A percentile compares a stretch with the other conserved stretches of the same genome.
Evolutionary conservation across 1,140 invertebrate species (phyloP).

Genomic region (Diabrotica virgifera): DNA sequence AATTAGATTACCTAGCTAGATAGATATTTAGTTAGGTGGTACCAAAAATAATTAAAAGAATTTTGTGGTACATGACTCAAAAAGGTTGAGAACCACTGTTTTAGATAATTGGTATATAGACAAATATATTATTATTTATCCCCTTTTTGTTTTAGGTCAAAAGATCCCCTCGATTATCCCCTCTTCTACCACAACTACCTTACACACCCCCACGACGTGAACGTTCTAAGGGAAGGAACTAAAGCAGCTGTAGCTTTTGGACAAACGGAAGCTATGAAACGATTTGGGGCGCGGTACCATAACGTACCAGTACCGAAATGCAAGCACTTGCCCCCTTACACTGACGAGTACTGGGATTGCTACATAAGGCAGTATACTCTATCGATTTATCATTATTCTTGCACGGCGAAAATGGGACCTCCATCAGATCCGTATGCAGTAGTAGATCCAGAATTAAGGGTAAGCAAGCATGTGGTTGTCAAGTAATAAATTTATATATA

Average conservation of each 20-base stretch:
- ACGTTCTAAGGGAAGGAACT: constrained; percentile 76
- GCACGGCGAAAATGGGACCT: constrained; percentile 84
- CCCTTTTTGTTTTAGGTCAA: constrained; percentile 46
- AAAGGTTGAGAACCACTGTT: no score
- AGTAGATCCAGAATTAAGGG: constrained; percentile 73
- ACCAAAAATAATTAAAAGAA: no score
- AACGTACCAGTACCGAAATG: constrained; percentile 72
- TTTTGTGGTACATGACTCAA: no score
- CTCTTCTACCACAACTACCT: constrained; percentile 87
- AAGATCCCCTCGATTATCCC: constrained; percentile 82
- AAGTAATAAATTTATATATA: no score
- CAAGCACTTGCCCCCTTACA: constrained; percentile 68
- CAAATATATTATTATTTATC: no score
- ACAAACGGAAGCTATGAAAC: constrained; percentile 67
- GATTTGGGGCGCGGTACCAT: constrained; percentile 73
- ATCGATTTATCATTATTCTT: constrained; percentile 84
- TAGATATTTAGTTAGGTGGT: no score
- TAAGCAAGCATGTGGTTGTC: constrained; percentile 39
- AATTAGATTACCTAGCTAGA: no score
- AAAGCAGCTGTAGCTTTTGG: constrained; percentile 80
- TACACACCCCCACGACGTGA: constrained; percentile 75
- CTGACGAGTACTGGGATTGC: constrained; percentile 84
- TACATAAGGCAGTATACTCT: constrained; percentile 75
- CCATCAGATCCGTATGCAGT: constrained; percentile 72
- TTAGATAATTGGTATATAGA: no score